A percentile compares a stretch with the other conserved stretches of the same genome.
These are phyloP conservation scores for Porites cylindrica DNA, from an alignment of 92 coral and sea anemone species.

Conservation along the genomic window DNA sequence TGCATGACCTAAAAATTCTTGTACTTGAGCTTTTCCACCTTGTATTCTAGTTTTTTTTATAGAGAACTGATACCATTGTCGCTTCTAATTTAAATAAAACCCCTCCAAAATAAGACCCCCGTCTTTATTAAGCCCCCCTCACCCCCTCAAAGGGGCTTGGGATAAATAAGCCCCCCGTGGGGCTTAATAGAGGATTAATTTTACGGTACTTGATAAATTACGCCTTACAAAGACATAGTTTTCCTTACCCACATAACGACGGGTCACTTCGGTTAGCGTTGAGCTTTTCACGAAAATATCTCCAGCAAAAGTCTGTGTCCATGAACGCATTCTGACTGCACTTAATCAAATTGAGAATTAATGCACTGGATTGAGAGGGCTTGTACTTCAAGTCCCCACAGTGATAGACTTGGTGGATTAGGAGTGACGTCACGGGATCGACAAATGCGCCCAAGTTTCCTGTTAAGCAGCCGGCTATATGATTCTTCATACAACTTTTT, in stretches of 20 bases:
- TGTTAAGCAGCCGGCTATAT: constrained; percentile 17
- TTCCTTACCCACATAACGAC: constrained; percentile 35
- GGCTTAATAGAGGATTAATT: too few species aligned
- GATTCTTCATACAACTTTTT: constrained; percentile 13
- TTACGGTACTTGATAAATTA: not conserved
- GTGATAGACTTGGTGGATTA: constrained; percentile 35
- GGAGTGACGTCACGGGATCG: constrained; percentile 12
- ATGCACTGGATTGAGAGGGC: not conserved
- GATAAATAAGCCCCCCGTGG: too few species aligned
- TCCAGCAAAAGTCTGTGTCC: constrained; percentile 47
- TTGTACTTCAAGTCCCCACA: constrained; percentile 28
- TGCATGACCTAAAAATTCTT: too few species aligned
- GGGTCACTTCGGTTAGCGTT: constrained; percentile 46
- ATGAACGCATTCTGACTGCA: constrained; percentile 23
- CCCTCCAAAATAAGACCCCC: too few species aligned
- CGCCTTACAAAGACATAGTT: not conserved
- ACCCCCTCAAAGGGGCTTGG: too few species aligned
- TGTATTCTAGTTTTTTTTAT: too few species aligned
- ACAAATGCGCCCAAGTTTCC: fast-evolving
- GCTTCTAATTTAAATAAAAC: too few species aligned
- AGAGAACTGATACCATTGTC: too few species aligned
- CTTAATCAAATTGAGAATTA: not conserved
- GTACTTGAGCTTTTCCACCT: too few species aligned
- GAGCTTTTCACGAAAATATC: constrained; percentile 30
- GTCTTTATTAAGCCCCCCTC: too few species aligned